Base-by-base conservation (phyloP, 2,797 vertebrate species). In the Miichthys miiuy region DNA sequence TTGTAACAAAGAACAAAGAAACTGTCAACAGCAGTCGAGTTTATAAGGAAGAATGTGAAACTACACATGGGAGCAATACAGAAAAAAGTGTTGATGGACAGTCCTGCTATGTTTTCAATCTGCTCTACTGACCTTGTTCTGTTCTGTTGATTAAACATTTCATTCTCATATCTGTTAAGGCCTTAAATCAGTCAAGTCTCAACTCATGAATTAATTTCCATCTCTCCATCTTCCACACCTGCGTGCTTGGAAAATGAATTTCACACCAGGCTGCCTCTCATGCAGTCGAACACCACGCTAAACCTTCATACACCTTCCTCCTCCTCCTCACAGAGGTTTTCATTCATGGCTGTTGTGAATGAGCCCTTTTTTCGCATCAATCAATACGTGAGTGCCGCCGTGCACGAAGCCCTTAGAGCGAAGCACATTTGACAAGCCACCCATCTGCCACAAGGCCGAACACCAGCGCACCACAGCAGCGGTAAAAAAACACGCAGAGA, bases 281-380 rank as follows among this genome's bases (percentile, higher is more conserved):
- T 61, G 60, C 14, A 27, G 9, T 2, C 8, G 2, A 25, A n/a
- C 6, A 18, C 23, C 0, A 4, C 30, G 42, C 48, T 10, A 34
- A 27, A 25, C 18, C 17, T 0, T 13, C n/a, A 14, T 50, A 20
- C 51, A 25, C 30, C 10, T 27, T 42, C 11, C 17, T 21, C 1
- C 20, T 16, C 34, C 3, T 34, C 7, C 34, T 34, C 38, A 7
- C 57, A 41, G 48, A 57, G 62, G 6, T 46, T 66, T 66, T 23
- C 27, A 68, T 81, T 77, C 82, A 76, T 41, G 2, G 58, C 38
- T 75, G 67, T 46, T 72, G 75, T 88, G 65, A 87, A 81, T 52
- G 57, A 82, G 51, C n/a, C 71, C 72, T 77, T 23, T 9, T 44
- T 34, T 79, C 30, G 30, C 69, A 58, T 71, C 72, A 50, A 58